A percentile compares a stretch with the other conserved stretches of the same genome.
Conservation (phyloP, 2,888 invertebrate genomes). For the Stenoptilia bipunctidactyla region DNA sequence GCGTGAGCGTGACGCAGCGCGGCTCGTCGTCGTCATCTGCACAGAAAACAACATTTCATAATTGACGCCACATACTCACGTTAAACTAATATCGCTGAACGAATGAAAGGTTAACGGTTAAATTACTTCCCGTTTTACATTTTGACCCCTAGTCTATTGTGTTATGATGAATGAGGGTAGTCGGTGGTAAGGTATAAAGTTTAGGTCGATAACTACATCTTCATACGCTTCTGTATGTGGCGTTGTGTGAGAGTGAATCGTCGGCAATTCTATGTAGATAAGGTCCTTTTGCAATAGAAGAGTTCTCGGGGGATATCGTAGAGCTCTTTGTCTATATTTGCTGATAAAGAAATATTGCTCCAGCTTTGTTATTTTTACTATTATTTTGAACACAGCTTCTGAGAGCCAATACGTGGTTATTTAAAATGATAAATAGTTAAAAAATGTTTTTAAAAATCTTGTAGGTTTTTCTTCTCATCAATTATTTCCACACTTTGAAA, state of each 20-base stretch:
- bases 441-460: no score
- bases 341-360: not conserved
- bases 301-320: not conserved
- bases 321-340: not conserved
- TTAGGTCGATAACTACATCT: not conserved
- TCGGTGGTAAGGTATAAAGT: no score
- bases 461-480: no score
- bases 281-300: not conserved
- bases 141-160: not conserved
- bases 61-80: not conserved
- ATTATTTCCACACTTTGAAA: no score
- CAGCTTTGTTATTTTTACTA: no score
- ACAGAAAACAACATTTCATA: slow-evolving; percentile 22
- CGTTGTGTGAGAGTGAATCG: no score
- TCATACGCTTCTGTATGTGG: not conserved
- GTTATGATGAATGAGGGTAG: not conserved
- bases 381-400: no score
- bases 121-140: not conserved
- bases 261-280: not conserved
- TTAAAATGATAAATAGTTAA: no score
- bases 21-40: slow-evolving; percentile 87
- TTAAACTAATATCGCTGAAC: not conserved
- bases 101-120: no score
- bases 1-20: slow-evolving; percentile 85
- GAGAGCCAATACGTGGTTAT: no score